Evolutionary conservation across 2,797 vertebrate genomes (phyloP).

Genomic region (Catamblyrhynchus diadema): DNA sequence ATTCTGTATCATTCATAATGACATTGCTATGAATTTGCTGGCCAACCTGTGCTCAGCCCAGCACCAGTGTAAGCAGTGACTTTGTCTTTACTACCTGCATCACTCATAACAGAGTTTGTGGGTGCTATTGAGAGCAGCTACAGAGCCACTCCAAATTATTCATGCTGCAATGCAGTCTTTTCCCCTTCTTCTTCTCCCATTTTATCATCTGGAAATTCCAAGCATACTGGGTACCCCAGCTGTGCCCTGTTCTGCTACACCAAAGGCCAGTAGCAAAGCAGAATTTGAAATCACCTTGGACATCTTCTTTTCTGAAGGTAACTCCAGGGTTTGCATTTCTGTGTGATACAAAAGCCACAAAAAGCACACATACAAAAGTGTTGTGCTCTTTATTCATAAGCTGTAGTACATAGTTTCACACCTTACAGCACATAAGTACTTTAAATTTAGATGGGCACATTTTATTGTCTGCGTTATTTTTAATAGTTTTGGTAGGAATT

Average conservation of each 20-base stretch:
- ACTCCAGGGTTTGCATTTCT: background rate
- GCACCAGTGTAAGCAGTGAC: background rate
- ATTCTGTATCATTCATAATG: background rate
- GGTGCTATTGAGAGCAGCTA: background rate
- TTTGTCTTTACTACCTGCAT: background rate
- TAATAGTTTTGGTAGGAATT: background rate
- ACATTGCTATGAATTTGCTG: background rate
- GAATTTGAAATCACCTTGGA: background rate
- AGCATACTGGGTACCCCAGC: accelerated
- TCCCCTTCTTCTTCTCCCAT: background rate
- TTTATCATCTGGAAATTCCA: background rate
- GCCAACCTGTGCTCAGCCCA: background rate
- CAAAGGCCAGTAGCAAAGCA: background rate
- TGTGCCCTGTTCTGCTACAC: background rate
- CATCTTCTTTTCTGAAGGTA: background rate
- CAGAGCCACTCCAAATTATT: background rate
- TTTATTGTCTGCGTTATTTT: background rate
- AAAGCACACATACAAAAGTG: background rate
- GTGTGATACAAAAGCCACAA: background rate
- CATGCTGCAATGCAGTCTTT: background rate
- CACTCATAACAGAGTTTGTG: background rate
- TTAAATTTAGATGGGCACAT: background rate
- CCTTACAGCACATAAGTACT: background rate
- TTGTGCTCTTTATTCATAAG: background rate
- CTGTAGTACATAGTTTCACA: background rate